Evolutionary conservation across 2,888 invertebrate species (phyloP), one percentile per base, ranked within the genome.

Genomic region (Physocephala rufipes): DNA sequence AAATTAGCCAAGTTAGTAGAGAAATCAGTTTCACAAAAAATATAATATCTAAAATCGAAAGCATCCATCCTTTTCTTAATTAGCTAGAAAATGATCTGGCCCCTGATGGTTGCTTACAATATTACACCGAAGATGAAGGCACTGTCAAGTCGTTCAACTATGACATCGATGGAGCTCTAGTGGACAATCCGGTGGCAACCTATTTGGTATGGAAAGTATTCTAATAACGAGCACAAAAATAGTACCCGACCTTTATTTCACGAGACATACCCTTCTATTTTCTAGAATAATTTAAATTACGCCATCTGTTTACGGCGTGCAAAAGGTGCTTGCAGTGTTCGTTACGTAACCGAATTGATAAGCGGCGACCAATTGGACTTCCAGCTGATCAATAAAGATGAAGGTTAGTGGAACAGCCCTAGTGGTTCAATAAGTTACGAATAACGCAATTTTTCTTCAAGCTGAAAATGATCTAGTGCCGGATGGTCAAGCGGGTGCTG

Each of bases 221-320:
- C 36, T 4, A 26, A 28, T 1, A 62, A 62, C n/a, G 43, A 43
- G 21, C 36, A 61, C 36, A 9, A 36, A n/a, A 4, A 36, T 36
- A 36, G 36, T 36, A 9, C 9, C 9, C 5, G 5, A 4, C 47
- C 19, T 13, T 15, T 61, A 3, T 61, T 28, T 28, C 19, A 47
- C 19, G 15, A 16, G 21, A 24, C 16, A 16, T 26, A 43, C 16
- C 43, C 30, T 55, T 43, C 24, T 45, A 9, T 28, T 72, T 78
- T 75, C 43, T 82, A 93, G 93, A 93, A 93, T 79, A 92, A 93
- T 82, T 83, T 93, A 3, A 93, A 93, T 81, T 93, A 93, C 81
- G 92, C 90, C 0, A 91, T 93, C 75, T 93, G 93, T 80, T 89
- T 93, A 74, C 84, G 88, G 77, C 89, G 91, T 72, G 87, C 87